These are phyloP conservation scores for Trichacis sp. DNA, from an alignment of 2,888 invertebrate genomes.

Conservation along the genomic window DNA sequence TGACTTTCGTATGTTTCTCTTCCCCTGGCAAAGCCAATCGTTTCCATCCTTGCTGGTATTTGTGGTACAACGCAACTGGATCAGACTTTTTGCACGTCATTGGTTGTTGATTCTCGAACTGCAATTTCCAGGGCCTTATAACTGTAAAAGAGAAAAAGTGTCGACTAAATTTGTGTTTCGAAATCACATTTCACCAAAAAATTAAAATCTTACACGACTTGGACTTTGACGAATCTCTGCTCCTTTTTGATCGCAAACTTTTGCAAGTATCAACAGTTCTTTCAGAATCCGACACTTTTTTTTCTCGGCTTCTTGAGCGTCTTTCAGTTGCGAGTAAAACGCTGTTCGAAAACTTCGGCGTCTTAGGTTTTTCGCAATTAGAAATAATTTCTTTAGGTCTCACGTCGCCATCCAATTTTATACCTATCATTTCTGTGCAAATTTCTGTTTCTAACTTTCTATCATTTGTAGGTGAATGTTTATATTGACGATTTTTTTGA, in stretches of 20 bases:
- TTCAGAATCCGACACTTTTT: constrained; percentile 45
- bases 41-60: constrained; percentile 81
- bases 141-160: constrained; percentile 70
- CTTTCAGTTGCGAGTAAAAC: constrained; percentile 23
- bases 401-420: neutral
- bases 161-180: too few relatives aligned
- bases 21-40: constrained; percentile 83
- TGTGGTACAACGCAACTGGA: constrained; percentile 82
- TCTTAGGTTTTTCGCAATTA: neutral
- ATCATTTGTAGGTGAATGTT: neutral
- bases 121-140: constrained; percentile 73
- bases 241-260: constrained; percentile 41
- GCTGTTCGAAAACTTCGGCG: constrained; percentile 15
- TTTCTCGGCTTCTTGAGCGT: constrained; percentile 40
- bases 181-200: neutral
- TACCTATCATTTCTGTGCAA: neutral
- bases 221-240: constrained; percentile 29
- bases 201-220: constrained; percentile 56
- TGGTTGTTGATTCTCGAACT: constrained; percentile 59
- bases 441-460: neutral
- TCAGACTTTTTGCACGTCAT: constrained; percentile 71
- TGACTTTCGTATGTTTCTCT: constrained; percentile 75
- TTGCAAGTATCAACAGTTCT: constrained; percentile 28
- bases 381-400: neutral
- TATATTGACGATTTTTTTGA: neutral